These are phyloP conservation scores for Nomada goodeniana DNA, from an alignment of 2,888 invertebrate species.

Conservation along the genomic window DNA sequence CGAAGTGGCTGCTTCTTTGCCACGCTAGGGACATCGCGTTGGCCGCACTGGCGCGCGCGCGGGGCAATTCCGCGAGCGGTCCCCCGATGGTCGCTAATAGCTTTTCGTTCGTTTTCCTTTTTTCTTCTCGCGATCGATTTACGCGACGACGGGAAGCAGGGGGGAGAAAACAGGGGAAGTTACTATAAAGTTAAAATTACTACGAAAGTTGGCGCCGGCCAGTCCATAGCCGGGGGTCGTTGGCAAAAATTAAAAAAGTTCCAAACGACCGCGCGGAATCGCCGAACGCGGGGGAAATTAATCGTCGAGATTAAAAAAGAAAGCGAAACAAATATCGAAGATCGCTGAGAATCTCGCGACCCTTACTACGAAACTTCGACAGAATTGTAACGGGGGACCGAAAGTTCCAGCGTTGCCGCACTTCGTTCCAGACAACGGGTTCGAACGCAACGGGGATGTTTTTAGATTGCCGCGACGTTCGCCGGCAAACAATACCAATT, in stretches of 20 bases:
- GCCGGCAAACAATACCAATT: conserved; percentile 55
- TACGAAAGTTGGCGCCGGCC: not conserved
- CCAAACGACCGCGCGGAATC: too few relatives aligned
- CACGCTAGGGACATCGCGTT: not conserved
- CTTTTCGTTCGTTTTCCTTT: not conserved
- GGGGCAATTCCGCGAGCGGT: not conserved
- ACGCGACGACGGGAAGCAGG: not conserved
- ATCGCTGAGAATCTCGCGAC: too few relatives aligned
- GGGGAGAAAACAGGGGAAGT: not conserved
- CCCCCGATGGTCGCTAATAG: conserved; percentile 18
- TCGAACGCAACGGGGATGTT: not conserved
- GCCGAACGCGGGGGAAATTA: too few relatives aligned
- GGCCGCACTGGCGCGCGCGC: too few relatives aligned
- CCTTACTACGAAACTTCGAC: too few relatives aligned
- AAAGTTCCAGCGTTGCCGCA: too few relatives aligned
- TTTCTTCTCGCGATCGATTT: not conserved
- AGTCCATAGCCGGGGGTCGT: not conserved
- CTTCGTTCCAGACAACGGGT: not conserved
- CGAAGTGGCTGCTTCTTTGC: not conserved
- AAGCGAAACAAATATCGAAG: too few relatives aligned
- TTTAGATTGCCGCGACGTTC: not conserved
- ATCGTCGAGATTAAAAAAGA: too few relatives aligned
- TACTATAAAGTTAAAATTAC: not conserved
- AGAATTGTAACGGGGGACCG: too few relatives aligned
- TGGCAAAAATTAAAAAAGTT: too few relatives aligned